phyloP scores from a whole-genome alignment of 2,113 vertebrate species.

The Oplegnathus fasciatus region DNA sequence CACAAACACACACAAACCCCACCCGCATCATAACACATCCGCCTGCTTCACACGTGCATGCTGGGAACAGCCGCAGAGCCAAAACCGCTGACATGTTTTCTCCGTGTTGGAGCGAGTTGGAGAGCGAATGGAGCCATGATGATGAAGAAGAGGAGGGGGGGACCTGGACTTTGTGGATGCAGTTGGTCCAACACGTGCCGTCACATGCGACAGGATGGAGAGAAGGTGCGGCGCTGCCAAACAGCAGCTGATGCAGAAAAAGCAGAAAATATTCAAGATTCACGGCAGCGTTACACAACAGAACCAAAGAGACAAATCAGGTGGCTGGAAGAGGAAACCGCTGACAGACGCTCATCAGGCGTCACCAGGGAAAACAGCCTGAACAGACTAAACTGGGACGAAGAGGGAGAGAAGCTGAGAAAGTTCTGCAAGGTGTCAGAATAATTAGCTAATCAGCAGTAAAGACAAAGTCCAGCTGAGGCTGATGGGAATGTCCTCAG shows the following conservation, averaged over 20 bases:
- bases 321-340: neutral
- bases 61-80: slow-evolving; percentile 41
- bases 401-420: neutral
- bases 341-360: neutral
- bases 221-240: neutral
- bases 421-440: neutral
- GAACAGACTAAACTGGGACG: no score
- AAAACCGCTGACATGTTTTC: slow-evolving; percentile 58
- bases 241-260: neutral
- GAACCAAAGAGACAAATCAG: neutral
- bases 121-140: neutral
- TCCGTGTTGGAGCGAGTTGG: slow-evolving; percentile 21
- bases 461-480: no score
- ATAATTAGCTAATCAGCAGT: no score
- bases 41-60: slow-evolving; percentile 50
- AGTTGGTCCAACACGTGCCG: slow-evolving; percentile 46
- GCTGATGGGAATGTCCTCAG: no score
- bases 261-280: no score
- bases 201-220: slow-evolving; percentile 51
- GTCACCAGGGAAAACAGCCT: neutral
- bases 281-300: neutral
- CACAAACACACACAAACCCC: slow-evolving; percentile 13
- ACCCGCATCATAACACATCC: slow-evolving; percentile 26
- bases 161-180: slow-evolving; percentile 11
- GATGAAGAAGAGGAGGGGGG: neutral